Evolutionary conservation across 2,113 vertebrate species (phyloP).

Genomic region (Chauna torquata): DNA sequence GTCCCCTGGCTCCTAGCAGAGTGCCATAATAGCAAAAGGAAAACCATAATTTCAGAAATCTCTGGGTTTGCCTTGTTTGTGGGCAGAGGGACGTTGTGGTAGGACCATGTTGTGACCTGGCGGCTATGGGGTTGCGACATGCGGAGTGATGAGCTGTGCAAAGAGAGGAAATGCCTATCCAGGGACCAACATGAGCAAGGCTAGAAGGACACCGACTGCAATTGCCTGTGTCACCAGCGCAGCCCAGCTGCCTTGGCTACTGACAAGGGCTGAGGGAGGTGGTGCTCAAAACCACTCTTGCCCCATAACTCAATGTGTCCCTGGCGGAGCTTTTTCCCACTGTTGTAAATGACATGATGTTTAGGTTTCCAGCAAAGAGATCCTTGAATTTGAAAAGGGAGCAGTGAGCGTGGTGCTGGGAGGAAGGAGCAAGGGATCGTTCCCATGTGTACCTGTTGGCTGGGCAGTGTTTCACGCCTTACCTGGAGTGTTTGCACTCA

Average conservation of each 20-base stretch:
- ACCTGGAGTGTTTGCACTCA: not conserved
- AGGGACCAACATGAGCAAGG: not conserved
- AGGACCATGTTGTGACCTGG: accelerated
- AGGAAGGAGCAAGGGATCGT: not conserved
- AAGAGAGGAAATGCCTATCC: not conserved
- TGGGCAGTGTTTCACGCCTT: not conserved
- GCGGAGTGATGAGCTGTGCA: not conserved
- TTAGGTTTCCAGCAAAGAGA: not conserved
- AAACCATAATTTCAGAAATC: not conserved
- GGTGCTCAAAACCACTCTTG: not conserved
- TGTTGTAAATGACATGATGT: not conserved
- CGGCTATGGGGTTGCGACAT: not conserved
- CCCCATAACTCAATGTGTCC: not conserved
- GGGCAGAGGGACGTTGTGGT: not conserved
- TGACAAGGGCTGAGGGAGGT: not conserved
- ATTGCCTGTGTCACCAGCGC: not conserved
- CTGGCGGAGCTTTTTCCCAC: not conserved
- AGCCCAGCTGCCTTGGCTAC: not conserved
- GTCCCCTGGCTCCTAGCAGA: not conserved
- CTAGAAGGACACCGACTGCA: not conserved
- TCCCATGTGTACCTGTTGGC: not conserved
- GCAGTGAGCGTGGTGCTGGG: not conserved
- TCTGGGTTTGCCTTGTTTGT: not conserved
- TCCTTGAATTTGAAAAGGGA: not conserved
- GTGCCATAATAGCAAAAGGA: not conserved